Base-by-base conservation (phyloP, 2,797 vertebrate species). In the Chrysocyon brachyurus region DNA sequence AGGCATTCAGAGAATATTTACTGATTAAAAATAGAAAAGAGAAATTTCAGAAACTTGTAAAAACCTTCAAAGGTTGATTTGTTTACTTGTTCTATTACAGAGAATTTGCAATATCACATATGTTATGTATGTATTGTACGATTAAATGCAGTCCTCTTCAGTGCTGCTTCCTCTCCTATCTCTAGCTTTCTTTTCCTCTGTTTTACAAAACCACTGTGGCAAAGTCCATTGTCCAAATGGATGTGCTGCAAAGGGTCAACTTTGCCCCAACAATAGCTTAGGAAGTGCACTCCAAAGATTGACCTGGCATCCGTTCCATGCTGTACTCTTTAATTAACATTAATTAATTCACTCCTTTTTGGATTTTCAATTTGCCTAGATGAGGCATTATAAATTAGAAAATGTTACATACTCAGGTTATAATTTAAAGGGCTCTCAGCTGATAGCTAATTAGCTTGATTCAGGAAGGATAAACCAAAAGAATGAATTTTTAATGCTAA, bases 401-500 rank as follows among this genome's bases (percentile, higher is more conserved):
- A 98, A 83, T 96, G 87, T 91, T 66, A 81, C 77, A 70, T 36
- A 94, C 75, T 90, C 97, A 87, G 96, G 56, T 98, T 49, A 88
- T 95, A 98, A 97, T 91, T 85, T 14, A 49, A 96, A 97, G 90
- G 86, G 72, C 79, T 73, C 77, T 95, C 70, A 92, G 36, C n/a
- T 97, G 66, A 97, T 97, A 93, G 79, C 49, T 98, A 97, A 98
- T 98, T 89, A 98, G 88, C 36, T 97, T 97, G 90, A 94, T 90
- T 95, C 86, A 97, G 96, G 22, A 22, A 66, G 73, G 64, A 83
- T 97, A 96, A 95, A 96, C 59, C 88, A 81, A 84, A 98, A 97
- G 68, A 96, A 96, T 97, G 66, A 96, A 77, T 96, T 96, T 90
- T 95, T 96, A 96, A 97, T 98, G 96, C 26, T 97, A 97, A 98